Base-by-base conservation (phyloP, 2,888 invertebrate species). In the Horisme vitalbata region DNA sequence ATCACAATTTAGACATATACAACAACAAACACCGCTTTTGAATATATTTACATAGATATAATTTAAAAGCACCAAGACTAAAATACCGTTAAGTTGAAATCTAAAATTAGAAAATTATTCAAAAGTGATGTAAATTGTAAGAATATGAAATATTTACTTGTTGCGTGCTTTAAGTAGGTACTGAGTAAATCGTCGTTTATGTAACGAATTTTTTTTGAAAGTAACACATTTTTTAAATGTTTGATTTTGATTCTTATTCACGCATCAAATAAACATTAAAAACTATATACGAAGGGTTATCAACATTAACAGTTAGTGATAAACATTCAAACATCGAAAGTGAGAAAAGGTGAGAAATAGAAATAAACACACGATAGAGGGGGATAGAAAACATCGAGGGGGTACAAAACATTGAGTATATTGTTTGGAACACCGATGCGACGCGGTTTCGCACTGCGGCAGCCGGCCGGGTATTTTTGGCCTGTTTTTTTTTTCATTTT, bases 291-390 rank as follows among this genome's bases (percentile, higher is more conserved):
- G 36, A 49, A 58, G 53, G 52, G 43, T 58, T 83, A 86, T 87
- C 85, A 85, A 88, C 85, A 88, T 88, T 88, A 88, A 88, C 87
- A 88, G 87, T 87, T 88, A 88, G 87, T 88, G 88, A 87, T 86
- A 61, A 87, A 88, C 88, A 88, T 88, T 83, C 87, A 87, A 48
- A 88, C 88, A 88, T 81, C 83, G 83, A 83, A 68, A 85, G 84
- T 86, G 87, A 84, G 83, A 84, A 81, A 79, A 81, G 83, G 83
- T 70, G 83, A 79, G 83, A 83, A 83, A 78, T 79, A 71, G 75
- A 81, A 84, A 77, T 63, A 82, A 79, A 81, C 79, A 83, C 79
- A 82, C 80, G 78, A 69, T 62, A 67, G 69, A 82, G 78, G 81
- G 81, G 76, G 73, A 75, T 63, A 76, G 70, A 58, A 49, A 57